Conservation (phyloP, 2,797 vertebrate species). For the Sebastes variabilis region DNA sequence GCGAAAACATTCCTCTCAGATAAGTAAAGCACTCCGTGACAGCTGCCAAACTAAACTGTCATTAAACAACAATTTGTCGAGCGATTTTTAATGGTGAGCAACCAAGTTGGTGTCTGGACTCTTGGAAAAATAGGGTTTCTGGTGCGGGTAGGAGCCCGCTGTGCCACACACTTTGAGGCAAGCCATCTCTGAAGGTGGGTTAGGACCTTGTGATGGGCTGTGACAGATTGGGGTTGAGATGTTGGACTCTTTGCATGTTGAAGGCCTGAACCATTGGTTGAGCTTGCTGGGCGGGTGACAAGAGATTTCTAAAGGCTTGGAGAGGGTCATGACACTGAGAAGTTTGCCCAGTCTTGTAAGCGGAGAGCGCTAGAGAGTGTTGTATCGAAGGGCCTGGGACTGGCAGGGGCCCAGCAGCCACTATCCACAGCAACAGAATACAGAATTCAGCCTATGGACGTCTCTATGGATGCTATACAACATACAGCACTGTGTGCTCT, state of each 20-base stretch:
- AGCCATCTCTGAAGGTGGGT: constrained; percentile 60
- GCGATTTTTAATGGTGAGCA: constrained; percentile 40
- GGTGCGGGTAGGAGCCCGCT: constrained; percentile 29
- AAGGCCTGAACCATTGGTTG: constrained; percentile 46
- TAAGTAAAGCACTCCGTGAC: constrained; percentile 16
- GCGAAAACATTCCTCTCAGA: constrained; percentile 35
- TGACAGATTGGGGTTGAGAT: constrained; percentile 78
- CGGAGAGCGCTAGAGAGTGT: constrained; percentile 43
- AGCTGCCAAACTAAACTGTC: constrained; percentile 48
- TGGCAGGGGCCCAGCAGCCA: constrained; percentile 63
- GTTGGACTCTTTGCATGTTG: constrained; percentile 60
- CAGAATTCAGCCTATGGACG: constrained; percentile 53
- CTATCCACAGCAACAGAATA: constrained; percentile 52
- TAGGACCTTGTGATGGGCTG: constrained; percentile 70
- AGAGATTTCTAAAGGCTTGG: constrained; percentile 73
- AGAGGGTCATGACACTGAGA: constrained; percentile 72
- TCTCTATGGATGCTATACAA: constrained; percentile 57
- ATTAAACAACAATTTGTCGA: constrained; percentile 56
- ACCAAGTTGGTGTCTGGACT: constrained; percentile 18
- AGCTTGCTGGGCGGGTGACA: constrained; percentile 65
- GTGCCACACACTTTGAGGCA: constrained; percentile 61
- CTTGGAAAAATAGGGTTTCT: constrained; percentile 9
- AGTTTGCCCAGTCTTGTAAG: constrained; percentile 64
- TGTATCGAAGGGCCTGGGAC: constrained; percentile 59
- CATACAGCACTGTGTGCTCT: constrained; percentile 37